Evolutionary conservation across 1,140 invertebrate genomes (phyloP), one percentile per base, ranked within the genome.

Genomic region (Cotesia chilonis): DNA sequence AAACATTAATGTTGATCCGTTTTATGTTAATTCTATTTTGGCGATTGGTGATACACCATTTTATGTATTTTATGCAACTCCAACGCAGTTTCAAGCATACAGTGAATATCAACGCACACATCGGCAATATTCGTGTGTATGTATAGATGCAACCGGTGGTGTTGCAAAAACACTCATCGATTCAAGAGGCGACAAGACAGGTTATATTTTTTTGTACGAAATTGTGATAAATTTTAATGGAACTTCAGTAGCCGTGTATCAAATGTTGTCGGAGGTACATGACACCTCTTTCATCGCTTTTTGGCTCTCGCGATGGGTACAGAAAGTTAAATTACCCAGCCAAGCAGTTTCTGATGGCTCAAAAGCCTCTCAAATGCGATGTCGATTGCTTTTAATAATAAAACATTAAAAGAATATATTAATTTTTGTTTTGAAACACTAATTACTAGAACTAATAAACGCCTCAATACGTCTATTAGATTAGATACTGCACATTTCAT

Each of bases 61-160:
- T 54, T 67, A 52, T 67, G 65, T 67, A 14, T 67, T 67, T 54
- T 67, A 67, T 28, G 65, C 10, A 17, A 67, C 51, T 17, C 65
- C 65, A 17, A 28, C 41, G 7, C 65, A 52, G 28, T 28, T 52
- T 12, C 12, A 52, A 20, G 38, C 41, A 20, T 67, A 67, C 51
- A 52, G 12, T 14, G 41, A 38, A 67, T 67, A 67, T 67, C 12
- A 28, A 4, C 65, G 41, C 28, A n/a, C 20, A 17, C 10, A n/a
- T 9, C 1, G 47, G 47, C 6, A 54, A 14, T 52, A 52, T 28
- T 14, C 14, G 3, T 52, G 10, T 14, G 52, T 67, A 67, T 17
- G 59, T 28, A 28, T 78, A 75, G 72, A 55, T 63, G 35, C 41
- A 61, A 63, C n/a, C 63, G 37, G 38, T 41, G 38, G 38, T 41